Base-by-base conservation (phyloP, 1,140 invertebrate genomes). In the Sitophilus oryzae region DNA sequence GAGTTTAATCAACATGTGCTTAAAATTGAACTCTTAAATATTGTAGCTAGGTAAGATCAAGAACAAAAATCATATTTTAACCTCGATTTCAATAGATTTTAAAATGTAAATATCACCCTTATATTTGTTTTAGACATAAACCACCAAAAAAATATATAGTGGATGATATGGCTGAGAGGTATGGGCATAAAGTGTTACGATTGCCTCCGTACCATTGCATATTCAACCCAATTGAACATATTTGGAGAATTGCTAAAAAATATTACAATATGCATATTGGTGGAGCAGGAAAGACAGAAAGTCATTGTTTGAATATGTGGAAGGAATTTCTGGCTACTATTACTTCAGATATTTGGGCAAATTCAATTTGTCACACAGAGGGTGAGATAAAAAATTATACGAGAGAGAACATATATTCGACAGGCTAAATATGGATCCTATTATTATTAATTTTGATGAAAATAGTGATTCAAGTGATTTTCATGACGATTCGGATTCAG, bases 141-240 rank as follows among this genome's bases (percentile, higher is more conserved):
- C 38, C 38, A 40, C n/a, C 5, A 40, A 16, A 9, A 5, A 9
- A 40, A 40, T 52, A 52, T 43, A 11, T 25, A 25, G 20, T 44
- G 2, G 50, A 52, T 30, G 1, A 42, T 44, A 22, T 61, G 15
- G 55, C 53, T 10, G 2, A 11, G 21, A 36, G 42, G n/a, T 35
- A 15, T 16, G 55, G 48, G 0, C 61, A 65, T 42, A 36, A 49
- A 34, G 59, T 66, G 2, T 9, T 66, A 6, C 41, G 59, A 15
- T 35, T 67, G 8, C 63, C 66, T 25, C 65, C 62, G 3, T 67
- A 66, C 25, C 56, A 66, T 36, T 61, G 53, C 40, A 42, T 56
- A 16, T 60, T 65, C 11, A 68, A 68, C 30, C 60, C 65, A 9
- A 68, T 67, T 37, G 66, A 66, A 51, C 21, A 64, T 3, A 58